These are phyloP conservation scores for Brienomyrus brachyistius DNA, from an alignment of 2,113 vertebrate species.

Conservation along the genomic window DNA sequence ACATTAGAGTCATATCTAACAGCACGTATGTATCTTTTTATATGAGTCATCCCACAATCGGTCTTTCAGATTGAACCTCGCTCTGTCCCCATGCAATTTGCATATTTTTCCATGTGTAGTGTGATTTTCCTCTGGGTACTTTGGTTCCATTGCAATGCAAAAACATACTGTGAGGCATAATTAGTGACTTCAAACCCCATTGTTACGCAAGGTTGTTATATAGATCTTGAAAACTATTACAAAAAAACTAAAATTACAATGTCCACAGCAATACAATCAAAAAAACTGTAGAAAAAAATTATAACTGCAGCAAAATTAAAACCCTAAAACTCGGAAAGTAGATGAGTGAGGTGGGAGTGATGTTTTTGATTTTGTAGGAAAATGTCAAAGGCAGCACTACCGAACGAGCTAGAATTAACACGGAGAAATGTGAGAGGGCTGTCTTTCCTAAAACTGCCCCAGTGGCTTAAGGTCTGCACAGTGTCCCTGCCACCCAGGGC, in stretches of 20 bases:
- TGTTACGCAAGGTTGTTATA: neutral
- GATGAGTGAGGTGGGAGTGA: neutral
- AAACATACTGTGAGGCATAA: neutral
- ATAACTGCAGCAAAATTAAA: neutral
- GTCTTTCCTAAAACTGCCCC: neutral
- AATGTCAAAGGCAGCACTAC: neutral
- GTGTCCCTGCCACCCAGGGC: neutral
- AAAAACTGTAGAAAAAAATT: neutral
- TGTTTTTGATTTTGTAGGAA: neutral
- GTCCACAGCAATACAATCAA: neutral
- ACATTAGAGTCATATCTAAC: neutral
- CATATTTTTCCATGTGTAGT: neutral
- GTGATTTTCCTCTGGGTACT: neutral
- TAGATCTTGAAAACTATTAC: neutral
- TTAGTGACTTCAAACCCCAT: neutral
- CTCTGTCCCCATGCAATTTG: neutral
- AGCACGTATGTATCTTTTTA: neutral
- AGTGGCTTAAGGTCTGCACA: neutral
- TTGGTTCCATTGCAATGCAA: neutral
- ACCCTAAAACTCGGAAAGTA: neutral
- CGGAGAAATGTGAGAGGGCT: neutral
- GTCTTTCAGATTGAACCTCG: neutral
- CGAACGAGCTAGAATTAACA: neutral
- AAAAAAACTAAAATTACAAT: neutral
- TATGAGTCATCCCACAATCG: neutral